Conservation (phyloP, 92 coral and sea anemone species). For the Pocillopora meandrina region DNA sequence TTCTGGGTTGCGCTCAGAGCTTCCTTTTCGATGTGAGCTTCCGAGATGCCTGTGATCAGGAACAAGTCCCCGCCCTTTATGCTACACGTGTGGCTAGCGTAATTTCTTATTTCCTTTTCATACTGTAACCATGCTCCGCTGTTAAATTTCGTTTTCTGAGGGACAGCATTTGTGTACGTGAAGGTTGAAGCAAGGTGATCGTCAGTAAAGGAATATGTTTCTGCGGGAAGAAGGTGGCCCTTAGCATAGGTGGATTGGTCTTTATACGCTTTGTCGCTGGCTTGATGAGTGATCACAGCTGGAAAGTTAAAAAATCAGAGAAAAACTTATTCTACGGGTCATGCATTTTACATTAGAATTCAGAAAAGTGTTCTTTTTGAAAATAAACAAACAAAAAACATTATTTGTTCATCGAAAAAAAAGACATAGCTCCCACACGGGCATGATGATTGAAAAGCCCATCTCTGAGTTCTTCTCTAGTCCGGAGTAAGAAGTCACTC, state of each 20-base stretch:
- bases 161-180: constrained; percentile 42
- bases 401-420: too few species aligned
- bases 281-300: neutral
- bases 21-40: neutral
- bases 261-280: neutral
- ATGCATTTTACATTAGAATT: too few species aligned
- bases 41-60: constrained; percentile 13
- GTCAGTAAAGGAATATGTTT: constrained; percentile 22
- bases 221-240: constrained; percentile 38
- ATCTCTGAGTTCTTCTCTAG: too few species aligned
- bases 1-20: neutral
- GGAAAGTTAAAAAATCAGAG: neutral
- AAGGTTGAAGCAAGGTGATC: constrained; percentile 18
- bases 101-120: constrained; percentile 7
- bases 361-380: too few species aligned
- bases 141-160: constrained; percentile 19
- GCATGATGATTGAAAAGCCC: too few species aligned
- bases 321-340: neutral
- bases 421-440: too few species aligned
- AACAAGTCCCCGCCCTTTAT: neutral
- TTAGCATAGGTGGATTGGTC: neutral
- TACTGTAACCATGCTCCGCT: constrained; percentile 4
- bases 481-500: too few species aligned
- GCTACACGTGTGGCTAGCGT: neutral
- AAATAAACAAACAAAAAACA: too few species aligned